These are phyloP conservation scores for Cliona cf. orientalis DNA, from an alignment of 37 sponge, comb jelly and placozoan genomes.

Conservation along the genomic window DNA sequence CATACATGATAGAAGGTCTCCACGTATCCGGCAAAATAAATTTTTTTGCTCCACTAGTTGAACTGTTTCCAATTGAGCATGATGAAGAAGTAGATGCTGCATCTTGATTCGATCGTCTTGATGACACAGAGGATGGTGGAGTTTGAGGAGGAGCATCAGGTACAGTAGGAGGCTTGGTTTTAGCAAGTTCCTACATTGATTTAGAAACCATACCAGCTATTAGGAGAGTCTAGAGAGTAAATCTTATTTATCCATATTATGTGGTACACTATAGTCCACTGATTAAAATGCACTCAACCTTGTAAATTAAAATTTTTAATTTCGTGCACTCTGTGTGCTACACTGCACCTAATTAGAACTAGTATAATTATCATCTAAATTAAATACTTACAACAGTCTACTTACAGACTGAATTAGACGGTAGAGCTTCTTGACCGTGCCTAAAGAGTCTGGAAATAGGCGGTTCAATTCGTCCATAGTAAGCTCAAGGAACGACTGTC, in stretches of 20 bases:
- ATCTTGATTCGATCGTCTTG: not conserved
- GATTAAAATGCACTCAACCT: too few relatives aligned
- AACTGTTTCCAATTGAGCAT: not conserved
- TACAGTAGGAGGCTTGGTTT: too few relatives aligned
- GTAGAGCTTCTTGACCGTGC: not conserved
- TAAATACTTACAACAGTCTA: too few relatives aligned
- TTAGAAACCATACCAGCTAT: too few relatives aligned
- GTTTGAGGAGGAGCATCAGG: not conserved
- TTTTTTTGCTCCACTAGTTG: not conserved
- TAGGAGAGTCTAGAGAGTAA: too few relatives aligned
- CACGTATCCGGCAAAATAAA: slow-evolving; percentile 14
- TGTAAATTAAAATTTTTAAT: not conserved
- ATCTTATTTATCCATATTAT: too few relatives aligned
- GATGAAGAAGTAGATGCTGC: not conserved
- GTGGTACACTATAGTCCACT: too few relatives aligned
- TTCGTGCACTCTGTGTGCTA: not conserved
- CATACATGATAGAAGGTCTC: slow-evolving; percentile 1
- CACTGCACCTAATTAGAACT: not conserved
- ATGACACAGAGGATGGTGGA: not conserved
- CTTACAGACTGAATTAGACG: not conserved
- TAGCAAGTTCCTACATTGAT: too few relatives aligned
- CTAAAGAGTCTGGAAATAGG: not conserved
- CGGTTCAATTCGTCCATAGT: not conserved
- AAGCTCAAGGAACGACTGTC: not conserved
- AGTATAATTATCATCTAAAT: too few relatives aligned